Percentiles rank a stretch among this genome's conserved stretches.
Conservation (phyloP, 1,140 invertebrate genomes). For the Phortica variegata region DNA sequence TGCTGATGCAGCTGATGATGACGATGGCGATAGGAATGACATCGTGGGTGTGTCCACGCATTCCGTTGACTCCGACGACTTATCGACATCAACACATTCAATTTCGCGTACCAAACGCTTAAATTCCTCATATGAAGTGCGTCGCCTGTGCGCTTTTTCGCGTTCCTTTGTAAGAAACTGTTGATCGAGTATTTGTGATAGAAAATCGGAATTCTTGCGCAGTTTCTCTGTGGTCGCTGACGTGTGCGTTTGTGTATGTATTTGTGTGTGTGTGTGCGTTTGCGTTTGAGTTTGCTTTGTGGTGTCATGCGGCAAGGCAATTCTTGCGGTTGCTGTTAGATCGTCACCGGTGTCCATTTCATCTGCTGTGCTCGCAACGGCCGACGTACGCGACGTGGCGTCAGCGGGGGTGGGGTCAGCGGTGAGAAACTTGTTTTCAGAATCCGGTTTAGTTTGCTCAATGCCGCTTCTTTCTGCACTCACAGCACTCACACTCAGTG, state of each 20-base stretch:
- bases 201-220: conserved; percentile 56
- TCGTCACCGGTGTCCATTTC: conserved; percentile 41
- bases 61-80: conserved; percentile 14
- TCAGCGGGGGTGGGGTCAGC: not conserved
- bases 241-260: too few species aligned
- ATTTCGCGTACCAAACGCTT: conserved; percentile 52
- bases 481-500: too few species aligned
- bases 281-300: not conserved
- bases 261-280: not conserved
- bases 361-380: conserved; percentile 13
- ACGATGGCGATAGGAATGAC: too few species aligned
- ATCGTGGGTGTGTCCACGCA: conserved; percentile 13
- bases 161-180: conserved; percentile 46
- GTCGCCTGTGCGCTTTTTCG: conserved; percentile 50
- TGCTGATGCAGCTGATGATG: not conserved
- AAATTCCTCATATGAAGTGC: conserved; percentile 57
- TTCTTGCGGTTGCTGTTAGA: conserved; percentile 26
- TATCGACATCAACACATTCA: conserved; percentile 19
- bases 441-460: conserved; percentile 38
- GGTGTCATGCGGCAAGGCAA: conserved; percentile 7
- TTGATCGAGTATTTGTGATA: conserved; percentile 55
- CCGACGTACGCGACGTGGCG: too few species aligned
- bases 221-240: conserved; percentile 36
- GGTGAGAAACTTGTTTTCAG: conserved; percentile 42
- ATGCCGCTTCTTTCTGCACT: too few species aligned